A percentile compares a stretch with the other conserved stretches of the same genome.
phyloP scores from a whole-genome alignment of 1,140 invertebrate species.

The Bicyclus anynana region DNA sequence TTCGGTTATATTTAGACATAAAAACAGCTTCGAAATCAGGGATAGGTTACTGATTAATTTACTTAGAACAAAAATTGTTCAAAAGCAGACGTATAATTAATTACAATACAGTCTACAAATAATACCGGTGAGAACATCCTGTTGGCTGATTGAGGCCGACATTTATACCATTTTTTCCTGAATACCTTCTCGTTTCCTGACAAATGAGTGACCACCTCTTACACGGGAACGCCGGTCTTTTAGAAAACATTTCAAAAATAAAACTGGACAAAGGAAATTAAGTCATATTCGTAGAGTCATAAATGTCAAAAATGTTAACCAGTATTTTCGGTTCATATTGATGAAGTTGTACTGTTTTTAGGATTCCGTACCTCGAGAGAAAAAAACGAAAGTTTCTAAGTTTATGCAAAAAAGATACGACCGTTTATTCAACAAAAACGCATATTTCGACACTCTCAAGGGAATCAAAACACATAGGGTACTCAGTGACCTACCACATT shows the following conservation, averaged over 20 bases:
- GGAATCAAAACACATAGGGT: too few relatives aligned
- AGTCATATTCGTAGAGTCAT: not conserved
- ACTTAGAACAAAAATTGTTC: not conserved
- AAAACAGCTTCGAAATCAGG: too few relatives aligned
- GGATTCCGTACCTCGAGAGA: too few relatives aligned
- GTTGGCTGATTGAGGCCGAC: conserved; percentile 18
- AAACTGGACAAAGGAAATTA: not conserved
- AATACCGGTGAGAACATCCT: conserved; percentile 23
- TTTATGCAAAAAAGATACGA: too few relatives aligned
- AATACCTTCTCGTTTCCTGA: conserved; percentile 29
- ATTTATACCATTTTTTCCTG: conserved; percentile 24
- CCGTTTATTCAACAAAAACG: too few relatives aligned
- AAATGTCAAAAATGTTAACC: conserved; percentile 8
- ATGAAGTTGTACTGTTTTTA: conserved; percentile 12
- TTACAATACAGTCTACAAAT: conserved; percentile 19
- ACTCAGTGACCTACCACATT: too few relatives aligned
- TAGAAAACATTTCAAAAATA: not conserved
- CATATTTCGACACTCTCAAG: too few relatives aligned
- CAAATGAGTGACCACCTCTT: conserved; percentile 30
- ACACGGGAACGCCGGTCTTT: conserved; percentile 5
- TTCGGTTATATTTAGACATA: too few relatives aligned
- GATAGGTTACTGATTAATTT: not conserved
- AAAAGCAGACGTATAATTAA: conserved; percentile 23
- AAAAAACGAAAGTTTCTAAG: too few relatives aligned
- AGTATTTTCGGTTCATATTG: conserved; percentile 1